Base-by-base conservation (phyloP, 2,113 vertebrate genomes). In the Greenwoodochromis staneri region DNA sequence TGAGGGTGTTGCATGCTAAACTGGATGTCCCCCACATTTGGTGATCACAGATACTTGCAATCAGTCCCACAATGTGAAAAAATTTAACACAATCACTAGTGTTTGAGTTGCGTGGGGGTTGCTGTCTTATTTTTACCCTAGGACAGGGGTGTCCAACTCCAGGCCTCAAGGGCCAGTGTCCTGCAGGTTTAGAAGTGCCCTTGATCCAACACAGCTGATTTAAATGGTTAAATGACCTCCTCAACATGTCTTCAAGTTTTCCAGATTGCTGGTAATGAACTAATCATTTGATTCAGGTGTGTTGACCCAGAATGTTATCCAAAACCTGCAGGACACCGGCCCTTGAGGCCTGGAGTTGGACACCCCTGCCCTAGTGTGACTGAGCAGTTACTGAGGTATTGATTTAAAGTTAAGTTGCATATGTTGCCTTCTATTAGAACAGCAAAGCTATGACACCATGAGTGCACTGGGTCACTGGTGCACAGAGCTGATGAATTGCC, bases 201-300 rank as follows among this genome's bases (percentile, higher is more conserved):
- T 54, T 54, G n/a, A 61, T 61, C 57, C 29, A 34, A 61, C 57
- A 61, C 16, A 61, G 57, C 29, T 61, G 57, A 19, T 61, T 61
- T 61, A 61, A 61, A 61, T 61, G 57, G 29, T 10, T 61, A 61
- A 61, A 19, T 61, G 0, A 34, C 57, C 57, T 61, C 57, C 57
- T 61, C 57, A 61, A 61, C 29, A 10, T 10, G 57, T 61, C 57
- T 61, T 34, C 8, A 34, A 19, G 16, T 34, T 61, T 10, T 19
- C 57, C 9, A 61, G 57, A 61, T 34, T 34, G 8, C 57, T 61
- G 57, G 57, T 61, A 61, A 61, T 4, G 1, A 61, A 61, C 57
- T 61, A 61, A 61, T 61, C 57, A 61, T 34, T 61, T 19, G 57
- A 61, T 34, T 61, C 57, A 61, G 57, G 57, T 34, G 57, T 61